phyloP scores from a whole-genome alignment of 2,113 vertebrate genomes.

The Bubo blakistoni region DNA sequence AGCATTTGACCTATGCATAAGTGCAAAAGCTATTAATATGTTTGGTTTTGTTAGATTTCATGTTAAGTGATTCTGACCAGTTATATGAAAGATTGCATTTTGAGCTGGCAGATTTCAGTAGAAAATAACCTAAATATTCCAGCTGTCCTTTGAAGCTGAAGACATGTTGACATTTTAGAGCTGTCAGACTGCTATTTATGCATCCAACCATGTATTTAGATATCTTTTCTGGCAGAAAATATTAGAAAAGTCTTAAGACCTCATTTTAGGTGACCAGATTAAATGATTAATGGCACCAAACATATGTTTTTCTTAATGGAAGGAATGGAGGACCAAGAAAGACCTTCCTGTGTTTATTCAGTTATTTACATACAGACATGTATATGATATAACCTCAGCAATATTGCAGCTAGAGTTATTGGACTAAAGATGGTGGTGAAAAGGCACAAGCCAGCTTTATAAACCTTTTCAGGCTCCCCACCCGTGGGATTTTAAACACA shows the following conservation, averaged over 20 bases:
- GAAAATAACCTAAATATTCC: background rate
- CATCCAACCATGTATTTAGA: background rate
- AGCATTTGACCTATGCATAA: background rate
- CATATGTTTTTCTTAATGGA: background rate
- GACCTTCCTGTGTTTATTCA: background rate
- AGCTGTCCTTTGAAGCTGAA: background rate
- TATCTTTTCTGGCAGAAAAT: background rate
- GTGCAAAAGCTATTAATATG: background rate
- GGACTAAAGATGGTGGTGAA: background rate
- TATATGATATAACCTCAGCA: background rate
- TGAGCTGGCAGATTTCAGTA: background rate
- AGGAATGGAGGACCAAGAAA: background rate
- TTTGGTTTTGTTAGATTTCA: background rate
- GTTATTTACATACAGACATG: background rate
- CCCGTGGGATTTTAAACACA: background rate
- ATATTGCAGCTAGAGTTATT: background rate
- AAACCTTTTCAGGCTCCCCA: background rate
- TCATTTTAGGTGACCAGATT: background rate
- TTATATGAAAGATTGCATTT: background rate
- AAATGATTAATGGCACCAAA: background rate
- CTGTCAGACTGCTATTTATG: background rate
- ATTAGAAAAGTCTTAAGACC: background rate
- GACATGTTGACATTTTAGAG: background rate
- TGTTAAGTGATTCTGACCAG: background rate
- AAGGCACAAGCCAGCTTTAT: background rate